Evolutionary conservation across 2,113 vertebrate species (phyloP), one percentile per base, ranked within the genome.

Genomic region (Peucedramus taeniatus): DNA sequence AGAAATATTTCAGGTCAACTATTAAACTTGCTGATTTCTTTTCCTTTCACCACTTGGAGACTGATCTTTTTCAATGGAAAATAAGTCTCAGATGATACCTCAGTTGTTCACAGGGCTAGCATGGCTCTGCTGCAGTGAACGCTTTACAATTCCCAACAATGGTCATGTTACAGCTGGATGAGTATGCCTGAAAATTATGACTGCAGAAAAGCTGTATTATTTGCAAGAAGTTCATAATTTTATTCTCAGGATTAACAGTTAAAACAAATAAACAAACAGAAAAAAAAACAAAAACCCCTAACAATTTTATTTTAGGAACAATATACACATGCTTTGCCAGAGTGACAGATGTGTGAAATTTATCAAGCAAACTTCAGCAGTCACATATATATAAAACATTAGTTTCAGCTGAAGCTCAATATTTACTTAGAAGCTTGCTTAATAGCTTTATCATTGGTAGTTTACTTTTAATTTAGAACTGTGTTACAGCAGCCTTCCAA

Each of bases 391-490:
- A 20, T 39, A 49, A 59, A 74, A 51, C 6, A 35, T 40, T 42
- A 47, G 5, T 40, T 65, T 44, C 2, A 0, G 10, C 74, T 82
- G 69, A 72, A 79, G 16, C 8, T 72, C 54, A 45, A 27, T 45
- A 89, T 66, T 69, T 89, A 79, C 69, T 76, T 90, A 85, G 54
- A 95, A 84, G 77, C 56, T 51, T 96, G 66, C 79, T 92, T 83
- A 81, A 83, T 49, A 37, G 49, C 69, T 96, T 96, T 92, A 93
- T 87, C 68, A 84, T 92, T 69, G 33, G 31, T 44, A 84, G 53
- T 95, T 96, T 93, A 84, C 92, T 94, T 94, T 96, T 96, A 88
- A 86, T 89, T 87, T 77, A 80, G 35, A 83, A 60, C 11, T 28
- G 7, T 53, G 24, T 37, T 65, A 56, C 33, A 82, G 27, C 11